Evolutionary conservation across 2,888 invertebrate genomes (phyloP), one percentile per base, ranked within the genome.

Genomic region (Ennomos fuscantarius): DNA sequence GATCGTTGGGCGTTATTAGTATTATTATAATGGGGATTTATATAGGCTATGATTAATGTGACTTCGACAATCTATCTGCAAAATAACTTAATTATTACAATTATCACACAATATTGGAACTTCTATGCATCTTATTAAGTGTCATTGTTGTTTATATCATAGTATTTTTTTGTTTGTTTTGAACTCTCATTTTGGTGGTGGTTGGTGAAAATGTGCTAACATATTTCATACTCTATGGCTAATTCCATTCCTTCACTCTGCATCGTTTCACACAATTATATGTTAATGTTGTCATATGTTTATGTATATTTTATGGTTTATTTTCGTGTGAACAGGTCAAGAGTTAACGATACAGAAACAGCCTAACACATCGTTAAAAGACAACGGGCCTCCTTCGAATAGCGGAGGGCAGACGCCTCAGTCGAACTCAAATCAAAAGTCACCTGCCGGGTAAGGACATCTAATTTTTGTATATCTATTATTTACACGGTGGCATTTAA

Each of bases 311-410:
- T 55, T 10, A 12, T 34, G 46, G 15, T 56, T n/a, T 43, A 57
- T 55, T 68, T 76, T 59, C 69, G 46, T 59, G 50, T 41, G n/a
- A 41, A 56, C 69, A 93, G 93, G 98, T 64, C 98, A 98, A 93
- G 98, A 98, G 91, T 92, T 98, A 79, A 98, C 98, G 72, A 98
- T 98, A 90, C 98, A 98, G 83, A 98, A 98, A 86, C 98, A 98
- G 89, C 97, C 98, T 46, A 98, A 98, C 83, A 97, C 97, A 39
- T 97, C 97, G 86, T 89, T 97, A 63, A 96, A 96, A 85, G 96
- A 96, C 84, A 94, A 94, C 78, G 95, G 94, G 68, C 89, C 92
- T 47, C 87, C 89, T 2, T 90, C 92, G 5, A 91, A 89, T 65
- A 88, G 80, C 68, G 92, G 92, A 8, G 90, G 88, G 9, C 92